These are phyloP conservation scores for Cheilosia variabilis DNA, from an alignment of 2,888 invertebrate genomes.

Conservation along the genomic window DNA sequence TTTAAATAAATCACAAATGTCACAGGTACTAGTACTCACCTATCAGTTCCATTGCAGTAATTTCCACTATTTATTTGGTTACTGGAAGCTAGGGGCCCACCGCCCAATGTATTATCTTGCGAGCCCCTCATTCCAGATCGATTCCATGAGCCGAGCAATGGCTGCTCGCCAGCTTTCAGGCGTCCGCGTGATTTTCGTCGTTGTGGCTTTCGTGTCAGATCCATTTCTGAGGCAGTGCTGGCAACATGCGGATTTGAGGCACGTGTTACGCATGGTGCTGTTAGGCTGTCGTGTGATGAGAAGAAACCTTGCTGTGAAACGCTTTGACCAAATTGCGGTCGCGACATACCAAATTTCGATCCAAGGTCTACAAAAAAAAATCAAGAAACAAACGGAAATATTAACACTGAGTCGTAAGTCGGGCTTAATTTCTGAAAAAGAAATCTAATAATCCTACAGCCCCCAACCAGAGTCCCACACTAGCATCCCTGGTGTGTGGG, in stretches of 20 bases:
- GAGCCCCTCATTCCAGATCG: constrained; percentile 85
- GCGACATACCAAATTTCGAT: constrained; percentile 90
- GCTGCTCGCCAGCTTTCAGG: constrained; percentile 90
- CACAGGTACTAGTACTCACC: constrained; percentile 82
- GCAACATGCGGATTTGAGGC: constrained; percentile 85
- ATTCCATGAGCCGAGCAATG: constrained; percentile 89
- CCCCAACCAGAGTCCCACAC: neutral
- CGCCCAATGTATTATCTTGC: constrained; percentile 84
- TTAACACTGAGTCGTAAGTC: constrained; percentile 10
- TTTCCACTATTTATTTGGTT: constrained; percentile 87
- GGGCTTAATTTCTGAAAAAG: neutral
- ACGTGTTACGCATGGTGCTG: constrained; percentile 88
- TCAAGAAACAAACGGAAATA: constrained; percentile 51
- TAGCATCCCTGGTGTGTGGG: neutral
- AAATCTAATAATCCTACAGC: neutral
- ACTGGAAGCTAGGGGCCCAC: constrained; percentile 84
- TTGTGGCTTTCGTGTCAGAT: constrained; percentile 87
- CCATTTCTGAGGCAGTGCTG: constrained; percentile 89
- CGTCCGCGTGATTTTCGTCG: constrained; percentile 87
- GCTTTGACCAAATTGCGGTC: constrained; percentile 84
- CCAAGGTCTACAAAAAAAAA: constrained; percentile 87
- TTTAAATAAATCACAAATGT: neutral
- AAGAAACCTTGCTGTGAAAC: constrained; percentile 87
- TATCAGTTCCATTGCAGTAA: constrained; percentile 88
- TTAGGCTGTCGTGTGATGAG: constrained; percentile 90